Evolutionary conservation across 2,888 invertebrate genomes (phyloP).

Genomic region (Cancer borealis): DNA sequence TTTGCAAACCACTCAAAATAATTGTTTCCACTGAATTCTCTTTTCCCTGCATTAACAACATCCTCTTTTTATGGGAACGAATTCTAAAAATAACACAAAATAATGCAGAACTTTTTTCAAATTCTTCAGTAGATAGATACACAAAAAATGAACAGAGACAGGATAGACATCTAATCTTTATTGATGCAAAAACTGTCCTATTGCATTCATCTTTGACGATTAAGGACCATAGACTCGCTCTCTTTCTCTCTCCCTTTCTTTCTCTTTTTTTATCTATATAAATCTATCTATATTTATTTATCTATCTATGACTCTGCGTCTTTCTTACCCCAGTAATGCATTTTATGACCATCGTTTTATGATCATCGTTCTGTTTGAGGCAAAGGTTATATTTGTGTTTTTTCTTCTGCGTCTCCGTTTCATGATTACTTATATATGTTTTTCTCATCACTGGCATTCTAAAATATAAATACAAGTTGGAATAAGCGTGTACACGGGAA

Average conservation of each 20-base stretch:
- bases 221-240: background rate
- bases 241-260: conserved; percentile 20
- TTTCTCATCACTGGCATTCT: background rate
- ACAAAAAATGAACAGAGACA: background rate
- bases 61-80: background rate
- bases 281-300: too few species aligned
- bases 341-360: too few species aligned
- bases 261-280: background rate
- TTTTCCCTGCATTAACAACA: background rate
- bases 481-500: too few species aligned
- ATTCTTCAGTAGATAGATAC: background rate
- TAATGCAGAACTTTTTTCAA: background rate
- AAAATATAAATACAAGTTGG: background rate
- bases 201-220: conserved; percentile 1
- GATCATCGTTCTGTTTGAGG: background rate
- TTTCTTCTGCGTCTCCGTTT: background rate
- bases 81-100: background rate
- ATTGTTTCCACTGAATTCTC: too few species aligned
- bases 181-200: background rate
- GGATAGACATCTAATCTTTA: background rate
- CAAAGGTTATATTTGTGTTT: background rate
- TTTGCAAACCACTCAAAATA: background rate
- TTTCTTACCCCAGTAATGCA: too few species aligned
- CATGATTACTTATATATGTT: background rate
- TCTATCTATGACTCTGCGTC: background rate